phyloP scores from a whole-genome alignment of 1,140 invertebrate species.

The Brachionus manjavacas region DNA sequence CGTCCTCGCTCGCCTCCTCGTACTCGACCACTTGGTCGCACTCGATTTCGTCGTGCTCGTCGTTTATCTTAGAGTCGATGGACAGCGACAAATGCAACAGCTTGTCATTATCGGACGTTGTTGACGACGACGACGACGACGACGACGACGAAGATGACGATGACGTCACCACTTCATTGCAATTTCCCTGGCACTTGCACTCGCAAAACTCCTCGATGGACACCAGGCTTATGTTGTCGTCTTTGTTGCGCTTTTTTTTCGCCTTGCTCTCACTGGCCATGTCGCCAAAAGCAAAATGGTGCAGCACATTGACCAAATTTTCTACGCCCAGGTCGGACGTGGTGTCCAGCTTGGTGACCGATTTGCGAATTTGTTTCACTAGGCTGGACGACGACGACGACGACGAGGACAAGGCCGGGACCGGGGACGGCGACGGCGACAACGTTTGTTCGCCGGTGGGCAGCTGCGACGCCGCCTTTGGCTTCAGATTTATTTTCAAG shows the following conservation, averaged over 20 bases:
- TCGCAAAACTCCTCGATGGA: constrained; percentile 11
- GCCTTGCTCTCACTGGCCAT: background rate
- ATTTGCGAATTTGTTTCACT: constrained; percentile 25
- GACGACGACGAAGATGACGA: too few relatives aligned
- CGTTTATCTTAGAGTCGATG: background rate
- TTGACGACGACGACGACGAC: too few relatives aligned
- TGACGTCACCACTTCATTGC: background rate
- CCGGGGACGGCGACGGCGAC: too few relatives aligned
- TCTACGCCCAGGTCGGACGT: constrained; percentile 21
- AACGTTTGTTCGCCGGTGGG: too few relatives aligned
- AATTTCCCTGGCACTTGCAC: constrained; percentile 12
- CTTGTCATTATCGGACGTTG: background rate
- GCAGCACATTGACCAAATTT: constrained; percentile 38
- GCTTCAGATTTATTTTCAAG: constrained; percentile 29
- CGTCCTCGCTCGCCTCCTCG: background rate
- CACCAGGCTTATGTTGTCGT: background rate
- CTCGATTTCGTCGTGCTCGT: background rate
- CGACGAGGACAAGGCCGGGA: too few relatives aligned
- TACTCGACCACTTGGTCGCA: background rate
- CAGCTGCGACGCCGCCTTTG: background rate
- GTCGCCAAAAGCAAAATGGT: constrained; percentile 33
- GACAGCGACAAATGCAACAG: background rate
- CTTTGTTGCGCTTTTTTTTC: constrained; percentile 19
- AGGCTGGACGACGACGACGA: background rate
- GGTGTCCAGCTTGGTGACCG: background rate